A percentile compares a stretch with the other conserved stretches of the same genome.
These are phyloP conservation scores for Cancer borealis DNA, from an alignment of 2,888 invertebrate species.

Conservation along the genomic window DNA sequence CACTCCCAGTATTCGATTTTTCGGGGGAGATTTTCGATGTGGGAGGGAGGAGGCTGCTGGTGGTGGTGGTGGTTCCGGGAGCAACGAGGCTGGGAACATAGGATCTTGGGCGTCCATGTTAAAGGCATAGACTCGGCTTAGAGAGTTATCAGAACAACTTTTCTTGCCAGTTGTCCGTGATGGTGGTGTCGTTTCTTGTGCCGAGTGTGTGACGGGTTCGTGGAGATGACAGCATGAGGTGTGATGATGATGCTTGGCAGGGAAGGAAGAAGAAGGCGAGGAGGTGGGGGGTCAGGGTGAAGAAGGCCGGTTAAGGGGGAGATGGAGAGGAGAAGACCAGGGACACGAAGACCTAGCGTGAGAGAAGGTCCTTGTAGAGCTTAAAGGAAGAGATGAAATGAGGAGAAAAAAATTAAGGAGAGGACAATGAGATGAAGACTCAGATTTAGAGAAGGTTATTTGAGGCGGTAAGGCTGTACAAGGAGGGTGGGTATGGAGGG, in stretches of 20 bases:
- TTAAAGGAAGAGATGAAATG: background rate
- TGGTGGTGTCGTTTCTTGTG: background rate
- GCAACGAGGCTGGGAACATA: background rate
- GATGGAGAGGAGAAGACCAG: background rate
- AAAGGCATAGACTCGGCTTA: background rate
- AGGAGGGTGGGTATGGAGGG: conserved; percentile 33
- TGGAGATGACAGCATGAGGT: background rate
- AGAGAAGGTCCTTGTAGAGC: background rate
- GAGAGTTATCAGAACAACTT: background rate
- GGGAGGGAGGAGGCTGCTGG: background rate
- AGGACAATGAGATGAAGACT: background rate
- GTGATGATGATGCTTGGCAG: background rate
- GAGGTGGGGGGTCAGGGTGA: background rate
- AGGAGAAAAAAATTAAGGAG: background rate
- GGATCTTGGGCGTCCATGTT: background rate
- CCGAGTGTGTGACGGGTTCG: background rate
- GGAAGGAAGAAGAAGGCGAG: background rate
- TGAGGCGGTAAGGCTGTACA: conserved; percentile 11
- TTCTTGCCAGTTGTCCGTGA: background rate
- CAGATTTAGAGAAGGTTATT: background rate
- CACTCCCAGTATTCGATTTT: background rate
- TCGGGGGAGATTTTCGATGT: background rate
- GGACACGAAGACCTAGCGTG: background rate
- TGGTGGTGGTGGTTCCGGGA: background rate
- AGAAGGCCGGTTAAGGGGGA: background rate